Evolutionary conservation across 2,797 vertebrate species (phyloP).

Genomic region (Ispidina picta): DNA sequence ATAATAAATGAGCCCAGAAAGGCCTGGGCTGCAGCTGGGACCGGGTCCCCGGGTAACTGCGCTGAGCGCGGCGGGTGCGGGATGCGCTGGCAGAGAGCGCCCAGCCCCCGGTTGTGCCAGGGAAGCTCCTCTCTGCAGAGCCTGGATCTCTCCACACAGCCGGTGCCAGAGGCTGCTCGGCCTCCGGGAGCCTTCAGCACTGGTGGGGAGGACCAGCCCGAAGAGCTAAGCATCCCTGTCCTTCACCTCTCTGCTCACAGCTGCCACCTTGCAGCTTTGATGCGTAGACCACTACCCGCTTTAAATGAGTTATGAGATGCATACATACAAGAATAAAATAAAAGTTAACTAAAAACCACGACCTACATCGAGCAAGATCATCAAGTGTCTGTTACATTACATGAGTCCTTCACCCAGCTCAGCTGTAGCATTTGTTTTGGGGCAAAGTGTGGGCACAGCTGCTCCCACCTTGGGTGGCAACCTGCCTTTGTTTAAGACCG

Average conservation of each 20-base stretch:
- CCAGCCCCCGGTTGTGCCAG: not conserved
- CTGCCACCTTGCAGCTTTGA: rapidly evolving
- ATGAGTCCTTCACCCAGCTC: not conserved
- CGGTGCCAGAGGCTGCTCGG: not conserved
- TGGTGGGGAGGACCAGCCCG: rapidly evolving
- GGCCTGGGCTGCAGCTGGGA: slow-evolving; percentile 12
- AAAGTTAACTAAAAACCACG: not conserved
- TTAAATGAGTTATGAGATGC: not conserved
- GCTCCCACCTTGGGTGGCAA: not conserved
- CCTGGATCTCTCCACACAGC: rapidly evolving
- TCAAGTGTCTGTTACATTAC: not conserved
- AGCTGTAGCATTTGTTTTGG: not conserved
- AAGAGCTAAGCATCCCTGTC: rapidly evolving
- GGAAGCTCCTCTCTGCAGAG: too few relatives aligned
- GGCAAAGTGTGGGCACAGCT: not conserved
- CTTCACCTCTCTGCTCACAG: not conserved
- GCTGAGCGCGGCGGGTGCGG: not conserved
- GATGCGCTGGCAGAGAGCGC: rapidly evolving
- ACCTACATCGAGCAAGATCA: not conserved
- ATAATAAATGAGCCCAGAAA: slow-evolving; percentile 4
- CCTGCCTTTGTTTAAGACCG: not conserved
- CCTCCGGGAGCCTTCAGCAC: not conserved
- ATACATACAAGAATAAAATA: not conserved
- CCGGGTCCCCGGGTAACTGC: not conserved
- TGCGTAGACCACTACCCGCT: rapidly evolving